Conservation (phyloP, 2,797 vertebrate genomes). For the Anableps anableps region DNA sequence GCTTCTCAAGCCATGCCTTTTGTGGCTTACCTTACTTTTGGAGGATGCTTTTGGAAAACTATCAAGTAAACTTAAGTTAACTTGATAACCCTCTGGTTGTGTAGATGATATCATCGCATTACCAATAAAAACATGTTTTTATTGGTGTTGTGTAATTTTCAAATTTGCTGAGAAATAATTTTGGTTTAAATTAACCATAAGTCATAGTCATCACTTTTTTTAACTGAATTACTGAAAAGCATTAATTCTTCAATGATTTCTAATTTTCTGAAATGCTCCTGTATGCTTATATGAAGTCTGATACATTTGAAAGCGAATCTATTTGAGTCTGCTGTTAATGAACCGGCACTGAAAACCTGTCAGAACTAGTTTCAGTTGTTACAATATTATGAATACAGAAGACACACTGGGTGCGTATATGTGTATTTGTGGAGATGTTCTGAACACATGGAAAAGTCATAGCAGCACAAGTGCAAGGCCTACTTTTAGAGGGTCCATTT, state of each 20-base stretch:
- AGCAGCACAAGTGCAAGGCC: conserved; percentile 52
- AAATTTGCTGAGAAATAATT: neutral
- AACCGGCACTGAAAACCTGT: conserved; percentile 56
- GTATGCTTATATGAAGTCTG: neutral
- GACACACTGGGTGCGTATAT: conserved; percentile 17
- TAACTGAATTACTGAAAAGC: neutral
- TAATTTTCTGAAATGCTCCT: neutral
- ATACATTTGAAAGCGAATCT: conserved; percentile 65
- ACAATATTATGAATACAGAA: conserved; percentile 40
- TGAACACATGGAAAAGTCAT: conserved; percentile 75
- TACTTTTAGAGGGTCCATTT: conserved; percentile 68
- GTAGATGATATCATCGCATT: neutral
- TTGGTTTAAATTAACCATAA: too few relatives aligned
- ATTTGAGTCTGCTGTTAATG: conserved; percentile 42
- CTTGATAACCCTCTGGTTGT: neutral
- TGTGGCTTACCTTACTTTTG: neutral
- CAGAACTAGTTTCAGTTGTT: conserved; percentile 65
- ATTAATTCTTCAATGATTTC: neutral
- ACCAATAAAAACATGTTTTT: neutral
- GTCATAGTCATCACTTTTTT: neutral
- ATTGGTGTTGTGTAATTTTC: neutral
- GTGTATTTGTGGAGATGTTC: conserved; percentile 59
- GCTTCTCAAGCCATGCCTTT: neutral
- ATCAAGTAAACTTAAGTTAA: neutral
- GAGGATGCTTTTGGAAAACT: neutral